Evolutionary conservation across 2,888 invertebrate genomes (phyloP), one percentile per base, ranked within the genome.

Genomic region (Pemphredon lugubris): DNA sequence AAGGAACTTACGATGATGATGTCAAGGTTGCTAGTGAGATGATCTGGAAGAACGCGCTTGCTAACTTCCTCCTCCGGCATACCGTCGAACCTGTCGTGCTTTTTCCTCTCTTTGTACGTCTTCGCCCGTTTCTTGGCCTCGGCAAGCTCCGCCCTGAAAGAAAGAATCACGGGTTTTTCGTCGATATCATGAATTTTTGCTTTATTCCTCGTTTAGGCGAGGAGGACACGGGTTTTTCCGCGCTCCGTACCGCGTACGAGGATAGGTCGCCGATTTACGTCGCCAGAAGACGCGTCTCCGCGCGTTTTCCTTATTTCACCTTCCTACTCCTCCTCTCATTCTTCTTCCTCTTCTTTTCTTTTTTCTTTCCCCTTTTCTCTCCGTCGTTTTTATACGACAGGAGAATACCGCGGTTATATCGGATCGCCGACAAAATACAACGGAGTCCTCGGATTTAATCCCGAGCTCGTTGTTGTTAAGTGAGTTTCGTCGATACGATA

Each of bases 61-160:
- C 96, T 94, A 47, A 98, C 97, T 92, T 98, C 98, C 90, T 98
- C 98, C 91, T 98, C 98, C 72, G 97, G 95, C 96, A 98, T 96
- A 70, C 97, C 97, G 92, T 97, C 97, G 91, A 97, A 97, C 74
- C 97, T 94, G 91, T 97, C 97, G 91, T 97, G 96, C 90, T 97
- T 96, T 92, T 97, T 97, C 85, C 97, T 93, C 90, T 96, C 96
- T 91, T 97, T 97, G 83, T 89, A 90, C 75, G 89, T 89, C 79
- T 90, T 89, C 44, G 89, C 89, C 44, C 88, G 85, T 73, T 90
- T 90, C 82, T 90, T 90, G 67, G 90, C 90, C 80, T 90, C 90
- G 30, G 90, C 87, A 54, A 90, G 77, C 73, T 90, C 90, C 74
- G 90, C 90, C 78, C 90, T 90, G 77, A 14, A 78, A 71, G 59